phyloP scores from a whole-genome alignment of 2,113 vertebrate genomes.

The Forbesichthys papilliferus region DNA sequence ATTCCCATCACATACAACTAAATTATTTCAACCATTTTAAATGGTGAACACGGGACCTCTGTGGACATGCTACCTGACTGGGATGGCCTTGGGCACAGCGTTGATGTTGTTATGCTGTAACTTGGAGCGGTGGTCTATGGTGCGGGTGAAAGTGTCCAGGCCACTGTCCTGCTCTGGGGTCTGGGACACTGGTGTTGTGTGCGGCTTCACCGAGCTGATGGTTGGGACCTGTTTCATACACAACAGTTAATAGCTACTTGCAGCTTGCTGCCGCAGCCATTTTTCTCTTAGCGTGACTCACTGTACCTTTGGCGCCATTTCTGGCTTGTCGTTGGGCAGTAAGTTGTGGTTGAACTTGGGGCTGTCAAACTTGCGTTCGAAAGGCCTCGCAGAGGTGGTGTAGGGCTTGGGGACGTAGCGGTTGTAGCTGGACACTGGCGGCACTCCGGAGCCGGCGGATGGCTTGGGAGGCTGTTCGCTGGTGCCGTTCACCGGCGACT shows the following conservation, averaged over 20 bases:
- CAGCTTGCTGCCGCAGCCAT: too few relatives aligned
- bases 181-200: constrained; percentile 74
- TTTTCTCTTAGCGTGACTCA: too few relatives aligned
- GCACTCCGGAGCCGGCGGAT: constrained; percentile 33
- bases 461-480: constrained; percentile 79
- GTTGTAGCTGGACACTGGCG: constrained; percentile 76
- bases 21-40: not conserved
- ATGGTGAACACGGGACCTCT: not conserved
- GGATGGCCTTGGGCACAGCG: constrained; percentile 91
- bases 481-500: constrained; percentile 81
- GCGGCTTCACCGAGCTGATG: constrained; percentile 80
- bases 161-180: constrained; percentile 84
- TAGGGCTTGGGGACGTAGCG: constrained; percentile 86
- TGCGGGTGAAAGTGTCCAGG: constrained; percentile 85
- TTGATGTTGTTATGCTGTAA: constrained; percentile 91
- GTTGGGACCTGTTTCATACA: constrained; percentile 55
- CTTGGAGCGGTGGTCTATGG: constrained; percentile 85
- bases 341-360: constrained; percentile 99
- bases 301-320: constrained; percentile 77
- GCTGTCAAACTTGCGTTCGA: constrained; percentile 96
- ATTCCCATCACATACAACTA: too few relatives aligned
- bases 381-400: constrained; percentile 84
- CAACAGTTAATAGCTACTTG: not conserved
- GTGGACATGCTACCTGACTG: constrained; percentile 83
- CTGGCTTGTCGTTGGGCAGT: constrained; percentile 89